A percentile compares a stretch with the other conserved stretches of the same genome.
These are phyloP conservation scores for Gandaritis pyraliata DNA, from an alignment of 2,888 invertebrate genomes.

Conservation along the genomic window DNA sequence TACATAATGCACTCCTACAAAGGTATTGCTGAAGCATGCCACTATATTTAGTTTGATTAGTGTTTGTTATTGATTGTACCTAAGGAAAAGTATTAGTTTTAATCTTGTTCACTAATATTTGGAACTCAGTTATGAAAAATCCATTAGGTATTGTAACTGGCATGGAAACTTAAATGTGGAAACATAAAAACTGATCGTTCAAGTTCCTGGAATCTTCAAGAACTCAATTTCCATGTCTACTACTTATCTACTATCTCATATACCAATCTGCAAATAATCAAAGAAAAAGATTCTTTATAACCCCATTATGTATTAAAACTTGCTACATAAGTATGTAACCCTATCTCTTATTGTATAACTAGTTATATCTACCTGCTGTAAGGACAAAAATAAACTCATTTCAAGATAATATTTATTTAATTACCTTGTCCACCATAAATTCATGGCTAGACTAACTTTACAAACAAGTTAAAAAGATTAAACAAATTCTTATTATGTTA, in stretches of 20 bases:
- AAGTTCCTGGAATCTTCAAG: too few species aligned
- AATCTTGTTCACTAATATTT: background rate
- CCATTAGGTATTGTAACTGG: too few species aligned
- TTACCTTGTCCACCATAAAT: conserved; percentile 56
- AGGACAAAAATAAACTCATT: conserved; percentile 49
- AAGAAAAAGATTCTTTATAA: too few species aligned
- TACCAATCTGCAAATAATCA: too few species aligned
- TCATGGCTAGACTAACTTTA: conserved; percentile 39
- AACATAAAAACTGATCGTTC: too few species aligned
- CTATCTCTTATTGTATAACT: too few species aligned
- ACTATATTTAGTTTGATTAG: background rate
- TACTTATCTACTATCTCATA: too few species aligned
- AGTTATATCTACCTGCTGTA: conserved; percentile 4
- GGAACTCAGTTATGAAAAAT: background rate
- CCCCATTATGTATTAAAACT: background rate
- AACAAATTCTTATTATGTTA: conserved; percentile 35
- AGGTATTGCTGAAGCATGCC: background rate
- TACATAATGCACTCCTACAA: background rate
- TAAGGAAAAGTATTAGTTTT: background rate
- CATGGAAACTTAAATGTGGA: background rate
- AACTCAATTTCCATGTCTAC: too few species aligned
- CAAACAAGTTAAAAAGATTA: conserved; percentile 51
- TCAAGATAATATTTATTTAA: conserved; percentile 49
- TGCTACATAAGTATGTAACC: background rate
- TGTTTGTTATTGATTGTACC: conserved; percentile 7